Base-by-base conservation (phyloP, 2,888 invertebrate species). In the Julus scanicus region DNA sequence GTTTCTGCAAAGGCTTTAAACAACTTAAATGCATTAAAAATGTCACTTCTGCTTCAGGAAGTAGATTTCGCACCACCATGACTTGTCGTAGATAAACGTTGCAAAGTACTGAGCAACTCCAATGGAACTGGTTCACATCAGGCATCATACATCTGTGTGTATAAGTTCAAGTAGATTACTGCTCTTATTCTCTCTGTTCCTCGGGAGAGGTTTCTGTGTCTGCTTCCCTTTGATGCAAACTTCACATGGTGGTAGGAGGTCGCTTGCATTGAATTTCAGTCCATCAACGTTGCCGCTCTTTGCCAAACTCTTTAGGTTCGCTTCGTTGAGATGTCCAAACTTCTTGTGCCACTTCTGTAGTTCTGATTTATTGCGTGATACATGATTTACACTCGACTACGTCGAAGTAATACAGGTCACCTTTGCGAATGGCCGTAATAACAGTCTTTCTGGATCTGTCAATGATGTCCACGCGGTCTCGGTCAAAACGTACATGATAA, bases 41-140 rank as follows among this genome's bases (percentile, higher is more conserved):
- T 6, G 6, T 88, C 17, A 17, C 15, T 87, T 87, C 8, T 53
- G 20, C 20, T 48, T 53, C 57, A 87, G 57, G 39, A 87, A 87
- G 11, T 53, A n/a, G 11, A 87, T 4, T 20, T 87, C 87, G 83
- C 87, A 87, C 87, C 87, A 87, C 3, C 87, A 63, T 2, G 87
- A 84, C 29, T 87, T 87, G 83, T 87, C 84, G 39, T 80, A 44
- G 15, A 87, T 86, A n/a, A 87, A 87, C 4, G 87, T 87, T 3
- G 11, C 40, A 20, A 87, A 87, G 49, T 87, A 87, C 4, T n/a
- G 29, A 4, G 84, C 80, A 6, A 84, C 87, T 3, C 87, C 87
- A 5, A 83, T 37, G 29, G 87, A 87, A 9, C 37, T 48, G 40
- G 40, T 83, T 1, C 87, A 29, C 37, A 87, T 83, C 40, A 84